Base-by-base conservation (phyloP, 2,113 vertebrate species). In the Otolemur garnettii region DNA sequence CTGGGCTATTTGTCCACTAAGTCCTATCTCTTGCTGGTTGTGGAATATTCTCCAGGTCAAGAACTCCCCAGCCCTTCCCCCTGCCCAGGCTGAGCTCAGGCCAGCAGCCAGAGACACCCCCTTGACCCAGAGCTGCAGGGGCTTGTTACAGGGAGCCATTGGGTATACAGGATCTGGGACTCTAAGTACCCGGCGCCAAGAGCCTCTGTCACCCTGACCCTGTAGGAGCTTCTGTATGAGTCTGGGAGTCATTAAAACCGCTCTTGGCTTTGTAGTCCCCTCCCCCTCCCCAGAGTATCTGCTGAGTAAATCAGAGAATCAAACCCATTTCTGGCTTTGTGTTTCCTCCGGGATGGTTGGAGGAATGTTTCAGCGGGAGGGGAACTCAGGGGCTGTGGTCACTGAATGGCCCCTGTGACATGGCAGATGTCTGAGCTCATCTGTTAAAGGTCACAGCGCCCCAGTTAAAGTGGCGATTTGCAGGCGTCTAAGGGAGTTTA, bases 131-230 rank as follows among this genome's bases (percentile, higher is more conserved):
- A 60, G 12, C 11, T 38, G 57, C 35, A 62, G n/a, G 57, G 59
- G 38, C 13, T 17, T 15, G 35, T 18, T 24, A 14, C 3, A 17
- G 50, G 30, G 15, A 38, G 21, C 14, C 5, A 0, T 18, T 1
- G 45, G 3, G 9, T 1, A n/a, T 5, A 26, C 2, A 21, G n/a
- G 15, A 42, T 18, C n/a, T 14, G 14, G 57, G 57, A 26, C 13
- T 14, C 57, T 42, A 28, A 62, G 53, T 17, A 4, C 64, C 17
- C 14, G 45, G 19, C 11, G 5, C 60, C 13, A 4, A 15, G 22
- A 28, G 22, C 22, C 38, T 15, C 38, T 75, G 82, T 35, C 82
- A 69, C 30, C 11, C 30, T 0, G 30, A 22, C 57, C 90, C 53
- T 26, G 24, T 28, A 18, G 22, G 9, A 26, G 50, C 4, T 64